phyloP scores from a whole-genome alignment of 2,888 invertebrate species.

The Ophion slaviceki region DNA sequence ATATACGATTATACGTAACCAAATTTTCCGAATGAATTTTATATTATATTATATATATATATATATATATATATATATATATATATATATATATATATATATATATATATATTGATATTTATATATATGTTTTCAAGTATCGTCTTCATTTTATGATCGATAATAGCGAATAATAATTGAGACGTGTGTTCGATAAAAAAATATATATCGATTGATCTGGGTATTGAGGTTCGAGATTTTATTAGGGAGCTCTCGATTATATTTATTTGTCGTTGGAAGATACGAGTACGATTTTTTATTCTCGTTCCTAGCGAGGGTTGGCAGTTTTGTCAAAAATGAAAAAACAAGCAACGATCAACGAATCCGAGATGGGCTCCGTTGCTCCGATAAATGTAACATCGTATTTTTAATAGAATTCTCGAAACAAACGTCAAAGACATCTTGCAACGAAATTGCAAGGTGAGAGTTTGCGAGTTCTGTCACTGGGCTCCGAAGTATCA shows the following conservation, averaged over 20 bases:
- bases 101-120: neutral
- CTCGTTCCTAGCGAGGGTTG: slow-evolving; percentile 1
- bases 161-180: slow-evolving; percentile 7
- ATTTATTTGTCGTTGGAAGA: neutral
- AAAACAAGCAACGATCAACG: slow-evolving; percentile 32
- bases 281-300: slow-evolving; percentile 4
- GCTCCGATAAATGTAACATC: neutral
- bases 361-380: slow-evolving; percentile 37
- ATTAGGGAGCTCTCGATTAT: slow-evolving; percentile 20
- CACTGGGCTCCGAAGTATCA: slow-evolving; percentile 9
- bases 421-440: slow-evolving; percentile 56
- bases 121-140: neutral
- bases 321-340: slow-evolving; percentile 30
- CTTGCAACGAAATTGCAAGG: slow-evolving; percentile 54
- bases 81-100: no score
- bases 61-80: no score
- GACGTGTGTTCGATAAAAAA: slow-evolving; percentile 52
- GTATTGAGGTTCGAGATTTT: slow-evolving; percentile 40
- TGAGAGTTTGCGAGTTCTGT: slow-evolving; percentile 48
- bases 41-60: neutral
- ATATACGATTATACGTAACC: neutral
- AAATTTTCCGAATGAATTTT: neutral
- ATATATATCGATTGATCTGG: slow-evolving; percentile 37
- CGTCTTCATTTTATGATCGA: slow-evolving; percentile 11
- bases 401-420: slow-evolving; percentile 20